A percentile compares a stretch with the other conserved stretches of the same genome.
Evolutionary conservation across 1,140 invertebrate genomes (phyloP).

Genomic region (Bombyx mandarina): DNA sequence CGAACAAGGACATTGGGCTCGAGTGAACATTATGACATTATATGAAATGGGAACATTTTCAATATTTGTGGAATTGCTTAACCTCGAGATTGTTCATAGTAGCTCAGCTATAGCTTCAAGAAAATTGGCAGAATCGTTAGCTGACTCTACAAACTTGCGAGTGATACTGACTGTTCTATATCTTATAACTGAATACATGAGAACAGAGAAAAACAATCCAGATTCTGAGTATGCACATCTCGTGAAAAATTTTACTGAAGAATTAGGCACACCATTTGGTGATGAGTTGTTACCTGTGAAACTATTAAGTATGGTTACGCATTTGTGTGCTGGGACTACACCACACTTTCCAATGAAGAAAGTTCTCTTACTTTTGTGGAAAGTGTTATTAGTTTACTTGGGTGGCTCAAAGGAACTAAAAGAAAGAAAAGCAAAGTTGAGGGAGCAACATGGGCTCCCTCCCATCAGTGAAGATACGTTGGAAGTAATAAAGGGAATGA

Average conservation of each 20-base stretch:
- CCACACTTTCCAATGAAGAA: slow-evolving; percentile 99
- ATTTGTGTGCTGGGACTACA: slow-evolving; percentile 93
- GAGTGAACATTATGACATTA: slow-evolving; percentile 88
- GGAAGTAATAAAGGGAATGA: slow-evolving; percentile 92
- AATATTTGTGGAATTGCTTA: slow-evolving; percentile 91
- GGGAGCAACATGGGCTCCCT: slow-evolving; percentile 80
- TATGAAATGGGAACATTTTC: slow-evolving; percentile 91
- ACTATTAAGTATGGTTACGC: slow-evolving; percentile 93
- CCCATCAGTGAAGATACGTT: slow-evolving; percentile 92
- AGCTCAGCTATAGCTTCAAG: slow-evolving; percentile 84
- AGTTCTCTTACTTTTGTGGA: slow-evolving; percentile 96
- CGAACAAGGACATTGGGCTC: slow-evolving; percentile 87
- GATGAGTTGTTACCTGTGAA: slow-evolving; percentile 92
- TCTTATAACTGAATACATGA: slow-evolving; percentile 92
- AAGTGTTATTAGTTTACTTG: slow-evolving; percentile 90
- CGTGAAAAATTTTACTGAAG: slow-evolving; percentile 83
- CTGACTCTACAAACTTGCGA: slow-evolving; percentile 92
- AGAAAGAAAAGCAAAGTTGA: slow-evolving; percentile 80
- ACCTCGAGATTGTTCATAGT: slow-evolving; percentile 92
- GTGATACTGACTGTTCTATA: slow-evolving; percentile 94
- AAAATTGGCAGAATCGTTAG: slow-evolving; percentile 91
- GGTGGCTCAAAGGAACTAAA: slow-evolving; percentile 89
- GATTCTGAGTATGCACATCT: slow-evolving; percentile 78
- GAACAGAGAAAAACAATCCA: slow-evolving; percentile 76
- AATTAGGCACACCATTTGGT: slow-evolving; percentile 80